phyloP scores from a whole-genome alignment of 2,888 invertebrate genomes.

The Luffia ferchaultella region DNA sequence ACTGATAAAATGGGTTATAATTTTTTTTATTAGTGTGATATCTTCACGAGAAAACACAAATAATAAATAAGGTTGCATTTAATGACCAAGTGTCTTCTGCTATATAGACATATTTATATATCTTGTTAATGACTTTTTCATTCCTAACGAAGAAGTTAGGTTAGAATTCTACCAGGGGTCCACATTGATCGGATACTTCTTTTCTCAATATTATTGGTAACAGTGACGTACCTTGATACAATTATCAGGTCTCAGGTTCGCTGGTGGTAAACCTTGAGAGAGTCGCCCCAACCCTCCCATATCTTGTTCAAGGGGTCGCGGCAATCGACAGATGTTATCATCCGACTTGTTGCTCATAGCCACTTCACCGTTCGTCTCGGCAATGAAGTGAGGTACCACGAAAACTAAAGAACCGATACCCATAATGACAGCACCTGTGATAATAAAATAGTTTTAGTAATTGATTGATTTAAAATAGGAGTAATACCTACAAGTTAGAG shows the following conservation, averaged over 20 bases:
- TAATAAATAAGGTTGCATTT: too few species aligned
- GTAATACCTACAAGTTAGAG: too few species aligned
- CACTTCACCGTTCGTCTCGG: conserved; percentile 78
- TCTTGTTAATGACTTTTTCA: too few species aligned
- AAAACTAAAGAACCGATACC: conserved; percentile 92
- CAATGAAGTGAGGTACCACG: conserved; percentile 91
- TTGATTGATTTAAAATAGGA: background rate
- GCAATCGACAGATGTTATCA: conserved; percentile 82
- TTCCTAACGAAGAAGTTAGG: too few species aligned
- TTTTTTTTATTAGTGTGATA: too few species aligned
- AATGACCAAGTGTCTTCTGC: too few species aligned
- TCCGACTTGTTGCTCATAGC: conserved; percentile 73
- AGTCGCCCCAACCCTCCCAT: conserved; percentile 77
- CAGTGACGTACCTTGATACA: conserved; percentile 70
- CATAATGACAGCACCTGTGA: conserved; percentile 86
- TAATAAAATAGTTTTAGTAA: conserved; percentile 1
- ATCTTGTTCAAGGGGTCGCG: conserved; percentile 73
- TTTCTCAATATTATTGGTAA: background rate
- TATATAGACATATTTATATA: too few species aligned
- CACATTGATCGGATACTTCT: too few species aligned
- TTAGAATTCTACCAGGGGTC: too few species aligned
- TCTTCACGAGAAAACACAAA: too few species aligned
- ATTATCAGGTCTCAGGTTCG: conserved; percentile 78
- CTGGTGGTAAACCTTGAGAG: conserved; percentile 76
- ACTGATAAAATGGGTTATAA: too few species aligned